Percentiles rank a stretch among this genome's conserved stretches.
These are phyloP conservation scores for Eurosta solidaginis DNA, from an alignment of 1,140 invertebrate genomes.

Conservation along the genomic window DNA sequence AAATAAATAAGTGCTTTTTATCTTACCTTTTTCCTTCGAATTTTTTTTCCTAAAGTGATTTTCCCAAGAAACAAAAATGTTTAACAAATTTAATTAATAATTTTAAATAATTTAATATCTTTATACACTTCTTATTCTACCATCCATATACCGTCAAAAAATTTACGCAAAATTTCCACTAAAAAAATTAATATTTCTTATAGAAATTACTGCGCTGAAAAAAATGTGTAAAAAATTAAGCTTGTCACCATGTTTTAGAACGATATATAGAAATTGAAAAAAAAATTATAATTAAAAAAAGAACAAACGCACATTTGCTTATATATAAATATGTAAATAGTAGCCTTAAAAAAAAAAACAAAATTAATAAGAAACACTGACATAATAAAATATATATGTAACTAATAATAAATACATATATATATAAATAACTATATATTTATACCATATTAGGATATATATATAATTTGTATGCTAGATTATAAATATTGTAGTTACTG, in stretches of 20 bases:
- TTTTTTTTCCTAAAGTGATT: too few relatives aligned
- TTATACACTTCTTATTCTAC: too few relatives aligned
- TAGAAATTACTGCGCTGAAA: too few relatives aligned
- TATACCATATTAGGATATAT: conserved; percentile 4
- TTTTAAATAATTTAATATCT: too few relatives aligned
- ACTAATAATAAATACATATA: not conserved
- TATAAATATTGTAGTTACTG: conserved; percentile 7
- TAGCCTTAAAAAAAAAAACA: not conserved
- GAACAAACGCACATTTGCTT: not conserved
- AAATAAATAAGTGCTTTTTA: too few relatives aligned
- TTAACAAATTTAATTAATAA: too few relatives aligned
- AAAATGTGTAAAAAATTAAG: not conserved
- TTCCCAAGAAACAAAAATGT: too few relatives aligned
- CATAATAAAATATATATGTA: not conserved
- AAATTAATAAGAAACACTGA: not conserved
- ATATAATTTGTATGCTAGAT: not conserved
- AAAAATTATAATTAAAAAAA: not conserved
- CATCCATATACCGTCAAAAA: too few relatives aligned
- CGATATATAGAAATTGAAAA: not conserved
- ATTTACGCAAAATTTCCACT: too few relatives aligned
- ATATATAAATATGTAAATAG: conserved; percentile 16
- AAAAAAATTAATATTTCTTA: too few relatives aligned
- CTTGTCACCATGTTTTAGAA: not conserved
- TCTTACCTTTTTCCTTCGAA: too few relatives aligned
- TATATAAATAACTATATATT: not conserved